Evolutionary conservation across 2,888 invertebrate species (phyloP), one percentile per base, ranked within the genome.

Genomic region (Imbricaverruca yamaguchii): DNA sequence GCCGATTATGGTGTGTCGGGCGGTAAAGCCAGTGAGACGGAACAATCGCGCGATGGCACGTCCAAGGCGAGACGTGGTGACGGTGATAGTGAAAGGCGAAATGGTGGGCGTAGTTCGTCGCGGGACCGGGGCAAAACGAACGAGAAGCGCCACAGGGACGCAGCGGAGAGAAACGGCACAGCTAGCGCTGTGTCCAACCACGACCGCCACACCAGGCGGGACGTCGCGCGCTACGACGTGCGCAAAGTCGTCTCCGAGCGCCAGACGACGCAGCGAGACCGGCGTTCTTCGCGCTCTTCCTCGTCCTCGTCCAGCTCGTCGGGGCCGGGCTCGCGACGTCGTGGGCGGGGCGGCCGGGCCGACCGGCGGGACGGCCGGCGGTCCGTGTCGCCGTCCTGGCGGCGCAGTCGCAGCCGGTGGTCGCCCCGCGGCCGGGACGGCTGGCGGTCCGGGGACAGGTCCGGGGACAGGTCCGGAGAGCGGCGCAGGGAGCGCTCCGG

Each of bases 151-250:
- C 63, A 69, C 11, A 8, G 80, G 8, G 80, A 81, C 57, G 53
- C 78, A 10, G 63, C 74, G 77, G 23, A 69, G 23, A 80, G 80
- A 18, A 55, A 53, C 53, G 80, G 77, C 61, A 81, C 77, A 61
- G 81, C 80, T 57, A 83, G 81, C 59, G 83, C 39, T 1, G 39
- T 4, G 4, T 39, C 39, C 39, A 39, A 39, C 39, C 39, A 39
- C 39, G 39, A 39, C 39, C 39, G 83, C 78, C 81, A 82, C 21
- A 83, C 83, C 80, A 82, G 82, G 80, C 82, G 83, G 80, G 85
- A 85, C 59, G 81, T 95, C 80, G 93, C 93, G 85, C 90, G 95
- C 7, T 95, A 95, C 87, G 92, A 94, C 88, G 94, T 95, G 15
- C 90, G 95, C 69, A 92, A 92, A 83, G 88, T 95, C 65, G 92